Evolutionary conservation across 92 coral and sea anemone genomes (phyloP).

Genomic region (Epizoanthus stellaris): DNA sequence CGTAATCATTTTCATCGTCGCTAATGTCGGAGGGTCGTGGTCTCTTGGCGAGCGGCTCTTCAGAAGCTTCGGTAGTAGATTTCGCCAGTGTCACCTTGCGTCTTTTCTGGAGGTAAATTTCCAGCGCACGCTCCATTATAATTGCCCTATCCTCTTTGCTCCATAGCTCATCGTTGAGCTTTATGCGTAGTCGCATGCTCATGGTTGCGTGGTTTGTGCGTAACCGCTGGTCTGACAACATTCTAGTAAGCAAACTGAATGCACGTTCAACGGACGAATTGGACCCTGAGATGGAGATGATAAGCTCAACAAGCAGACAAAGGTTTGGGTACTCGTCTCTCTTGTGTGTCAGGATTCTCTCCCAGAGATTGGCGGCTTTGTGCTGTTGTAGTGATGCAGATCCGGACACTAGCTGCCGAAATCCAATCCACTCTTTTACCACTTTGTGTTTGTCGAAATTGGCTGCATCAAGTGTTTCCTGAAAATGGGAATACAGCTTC

Average conservation of each 20-base stretch:
- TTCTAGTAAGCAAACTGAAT: conserved; percentile 46
- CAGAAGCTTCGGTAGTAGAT: neutral
- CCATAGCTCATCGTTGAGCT: conserved; percentile 49
- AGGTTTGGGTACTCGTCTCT: conserved; percentile 43
- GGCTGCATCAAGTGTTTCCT: conserved; percentile 19
- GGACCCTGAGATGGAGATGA: conserved; percentile 49
- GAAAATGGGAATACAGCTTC: conserved; percentile 22
- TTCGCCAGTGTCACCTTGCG: conserved; percentile 23
- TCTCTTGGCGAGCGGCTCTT: conserved; percentile 23
- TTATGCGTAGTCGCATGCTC: conserved; percentile 45
- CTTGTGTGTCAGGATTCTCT: conserved; percentile 11
- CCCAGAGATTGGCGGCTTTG: conserved; percentile 19
- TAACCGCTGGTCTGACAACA: conserved; percentile 44
- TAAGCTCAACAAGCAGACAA: conserved; percentile 51
- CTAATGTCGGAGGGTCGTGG: conserved; percentile 9
- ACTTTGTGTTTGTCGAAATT: conserved; percentile 6
- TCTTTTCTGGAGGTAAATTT: conserved; percentile 48
- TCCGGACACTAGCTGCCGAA: conserved; percentile 6
- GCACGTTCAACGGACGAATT: conserved; percentile 52
- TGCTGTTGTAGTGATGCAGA: conserved; percentile 22
- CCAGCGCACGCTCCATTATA: conserved; percentile 46
- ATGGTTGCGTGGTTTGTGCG: conserved; percentile 49
- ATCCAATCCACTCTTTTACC: conserved; percentile 12
- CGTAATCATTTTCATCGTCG: conserved; percentile 13
- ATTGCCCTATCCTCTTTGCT: conserved; percentile 46